Base-by-base conservation (phyloP, 2,888 invertebrate species). In the Microctonus brassicae region DNA sequence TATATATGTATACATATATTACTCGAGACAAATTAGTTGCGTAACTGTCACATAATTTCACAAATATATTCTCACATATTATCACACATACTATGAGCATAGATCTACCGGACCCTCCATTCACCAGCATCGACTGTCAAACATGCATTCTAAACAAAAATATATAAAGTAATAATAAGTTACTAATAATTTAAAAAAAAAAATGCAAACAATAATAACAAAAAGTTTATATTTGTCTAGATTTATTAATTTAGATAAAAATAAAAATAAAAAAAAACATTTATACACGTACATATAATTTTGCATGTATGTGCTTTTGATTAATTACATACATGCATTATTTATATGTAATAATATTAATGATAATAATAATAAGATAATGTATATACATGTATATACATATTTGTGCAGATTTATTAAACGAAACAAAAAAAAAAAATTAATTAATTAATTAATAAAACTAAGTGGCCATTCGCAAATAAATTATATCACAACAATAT, bases 31-130 rank as follows among this genome's bases (percentile, higher is more conserved):
- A 47, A 62, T 67, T 67, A 67, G 71, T 71, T 67, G 53, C 53
- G 42, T 60, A 24, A 47, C 17, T 34, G 26, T 57, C 67, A 79
- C 74, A 77, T 76, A 74, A 73, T n/a, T 73, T 74, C 73, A 76
- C 72, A 76, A 76, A 73, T n/a, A 74, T 72, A 72, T 72, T 70
- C 72, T 75, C 78, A 82, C 80, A 82, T 79, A 4, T 80, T 76
- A 81, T 79, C 77, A 85, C 85, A 85, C 83, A 82, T 79, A 82
- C 78, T 82, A 57, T 63, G 47, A 72, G 82, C 83, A 83, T 85
- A 85, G 86, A 85, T 83, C 85, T 85, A 83, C 84, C 84, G 79
- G 80, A 81, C 77, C 77, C 77, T 80, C 79, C 80, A 83, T 79
- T 78, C 80, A 83, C 80, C 81, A 82, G 77, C 83, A 83, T 82